phyloP scores from a whole-genome alignment of 2,797 vertebrate species.

The Loriculus beryllinus region DNA sequence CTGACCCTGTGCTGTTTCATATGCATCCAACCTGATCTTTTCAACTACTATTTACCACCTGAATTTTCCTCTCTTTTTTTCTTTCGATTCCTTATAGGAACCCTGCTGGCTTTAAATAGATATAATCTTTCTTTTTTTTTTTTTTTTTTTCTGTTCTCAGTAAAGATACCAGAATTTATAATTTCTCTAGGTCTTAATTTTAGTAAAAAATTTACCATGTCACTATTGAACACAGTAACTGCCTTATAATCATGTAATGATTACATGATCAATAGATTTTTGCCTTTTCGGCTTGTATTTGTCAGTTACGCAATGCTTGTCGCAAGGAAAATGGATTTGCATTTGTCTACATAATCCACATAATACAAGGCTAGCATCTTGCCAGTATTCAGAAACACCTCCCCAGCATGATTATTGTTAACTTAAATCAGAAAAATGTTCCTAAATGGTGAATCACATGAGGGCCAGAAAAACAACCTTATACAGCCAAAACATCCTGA shows the following conservation, averaged over 20 bases:
- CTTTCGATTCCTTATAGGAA: background rate
- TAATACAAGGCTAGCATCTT: background rate
- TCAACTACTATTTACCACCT: background rate
- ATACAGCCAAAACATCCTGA: rapidly evolving
- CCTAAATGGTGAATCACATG: background rate
- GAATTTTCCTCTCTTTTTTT: background rate
- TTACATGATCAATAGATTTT: background rate
- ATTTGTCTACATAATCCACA: background rate
- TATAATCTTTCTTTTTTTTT: background rate
- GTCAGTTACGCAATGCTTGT: background rate
- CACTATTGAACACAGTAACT: background rate
- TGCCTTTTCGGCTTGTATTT: background rate
- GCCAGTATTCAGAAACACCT: background rate
- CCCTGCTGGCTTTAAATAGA: background rate
- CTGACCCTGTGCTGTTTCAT: background rate
- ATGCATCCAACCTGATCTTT: background rate
- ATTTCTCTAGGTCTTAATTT: background rate
- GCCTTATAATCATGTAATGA: background rate
- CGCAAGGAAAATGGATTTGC: background rate
- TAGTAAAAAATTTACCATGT: background rate
- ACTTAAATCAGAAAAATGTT: background rate
- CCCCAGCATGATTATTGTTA: background rate
- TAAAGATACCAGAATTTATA: background rate
- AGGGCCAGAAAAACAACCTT: background rate
- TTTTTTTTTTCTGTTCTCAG: background rate